These are phyloP conservation scores for Eidolon helvum DNA, from an alignment of 2,113 vertebrate species.

Conservation along the genomic window DNA sequence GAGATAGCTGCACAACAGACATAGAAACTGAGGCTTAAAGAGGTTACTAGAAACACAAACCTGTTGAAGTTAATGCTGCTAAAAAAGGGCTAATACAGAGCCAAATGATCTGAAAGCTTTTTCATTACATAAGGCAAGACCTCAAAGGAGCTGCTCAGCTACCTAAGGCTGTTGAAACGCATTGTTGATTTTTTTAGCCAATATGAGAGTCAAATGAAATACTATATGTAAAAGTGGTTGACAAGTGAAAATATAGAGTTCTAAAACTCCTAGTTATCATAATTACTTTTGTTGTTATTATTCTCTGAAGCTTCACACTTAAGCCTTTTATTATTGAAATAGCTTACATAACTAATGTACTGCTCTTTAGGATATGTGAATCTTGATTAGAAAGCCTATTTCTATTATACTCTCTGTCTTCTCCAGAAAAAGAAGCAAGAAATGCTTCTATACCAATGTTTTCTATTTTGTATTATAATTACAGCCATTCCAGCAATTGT, in stretches of 20 bases:
- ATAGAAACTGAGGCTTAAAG: background rate
- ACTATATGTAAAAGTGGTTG: background rate
- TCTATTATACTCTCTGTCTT: slow-evolving; percentile 37
- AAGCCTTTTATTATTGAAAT: slow-evolving; percentile 28
- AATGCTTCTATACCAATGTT: background rate
- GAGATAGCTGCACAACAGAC: background rate
- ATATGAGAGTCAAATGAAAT: background rate
- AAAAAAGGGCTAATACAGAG: background rate
- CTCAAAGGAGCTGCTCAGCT: background rate
- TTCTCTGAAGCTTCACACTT: background rate
- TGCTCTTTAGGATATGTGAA: background rate
- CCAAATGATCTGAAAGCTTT: background rate
- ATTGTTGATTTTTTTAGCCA: background rate
- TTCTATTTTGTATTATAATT: slow-evolving; percentile 54
- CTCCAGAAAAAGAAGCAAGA: background rate
- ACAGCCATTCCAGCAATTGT: slow-evolving; percentile 19
- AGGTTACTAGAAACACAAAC: background rate
- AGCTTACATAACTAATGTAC: background rate
- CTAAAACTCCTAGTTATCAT: background rate
- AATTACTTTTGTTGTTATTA: slow-evolving; percentile 5
- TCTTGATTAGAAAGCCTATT: slow-evolving; percentile 33
- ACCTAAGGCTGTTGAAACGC: background rate
- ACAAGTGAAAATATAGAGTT: background rate
- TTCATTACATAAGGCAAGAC: background rate
- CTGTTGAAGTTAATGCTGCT: background rate